phyloP scores from a whole-genome alignment of 2,113 vertebrate species.

The Rhinolophus sinicus region DNA sequence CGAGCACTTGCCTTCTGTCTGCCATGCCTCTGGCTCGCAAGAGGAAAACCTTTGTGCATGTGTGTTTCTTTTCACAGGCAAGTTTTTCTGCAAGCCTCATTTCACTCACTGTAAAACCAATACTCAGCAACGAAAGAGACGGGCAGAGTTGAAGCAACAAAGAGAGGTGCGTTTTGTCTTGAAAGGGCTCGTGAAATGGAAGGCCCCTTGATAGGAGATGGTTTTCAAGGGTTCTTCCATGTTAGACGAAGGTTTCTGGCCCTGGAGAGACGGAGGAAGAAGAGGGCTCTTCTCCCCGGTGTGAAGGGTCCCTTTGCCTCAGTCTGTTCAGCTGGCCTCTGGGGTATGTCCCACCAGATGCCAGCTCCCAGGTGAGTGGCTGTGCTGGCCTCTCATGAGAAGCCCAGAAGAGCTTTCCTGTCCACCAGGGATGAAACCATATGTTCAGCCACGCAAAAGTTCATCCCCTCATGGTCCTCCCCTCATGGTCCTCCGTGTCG shows the following conservation, averaged over 20 bases:
- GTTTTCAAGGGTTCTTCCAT: not conserved
- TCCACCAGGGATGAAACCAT: too few relatives aligned
- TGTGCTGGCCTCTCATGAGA: not conserved
- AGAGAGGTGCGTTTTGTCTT: slow-evolving; percentile 77
- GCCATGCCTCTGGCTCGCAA: not conserved
- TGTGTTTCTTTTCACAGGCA: slow-evolving; percentile 86
- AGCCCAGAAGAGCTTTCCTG: not conserved
- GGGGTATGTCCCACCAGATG: not conserved
- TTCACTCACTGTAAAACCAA: slow-evolving; percentile 91
- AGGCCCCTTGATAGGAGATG: too few relatives aligned
- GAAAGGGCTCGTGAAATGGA: not conserved
- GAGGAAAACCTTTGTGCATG: not conserved
- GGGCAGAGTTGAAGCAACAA: slow-evolving; percentile 83
- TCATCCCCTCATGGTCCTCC: too few relatives aligned
- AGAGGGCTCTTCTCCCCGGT: not conserved
- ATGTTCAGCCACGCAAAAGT: not conserved
- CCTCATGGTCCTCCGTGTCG: too few relatives aligned
- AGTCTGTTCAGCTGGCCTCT: not conserved
- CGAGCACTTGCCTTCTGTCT: not conserved
- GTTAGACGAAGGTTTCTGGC: not conserved
- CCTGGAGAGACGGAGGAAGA: not conserved
- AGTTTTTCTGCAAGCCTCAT: slow-evolving; percentile 97
- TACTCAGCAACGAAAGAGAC: slow-evolving; percentile 88
- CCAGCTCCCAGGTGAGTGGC: not conserved
- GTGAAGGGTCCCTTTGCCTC: not conserved